These are phyloP conservation scores for Dipodomys stephensi DNA, from an alignment of 2,113 vertebrate genomes.

Conservation along the genomic window DNA sequence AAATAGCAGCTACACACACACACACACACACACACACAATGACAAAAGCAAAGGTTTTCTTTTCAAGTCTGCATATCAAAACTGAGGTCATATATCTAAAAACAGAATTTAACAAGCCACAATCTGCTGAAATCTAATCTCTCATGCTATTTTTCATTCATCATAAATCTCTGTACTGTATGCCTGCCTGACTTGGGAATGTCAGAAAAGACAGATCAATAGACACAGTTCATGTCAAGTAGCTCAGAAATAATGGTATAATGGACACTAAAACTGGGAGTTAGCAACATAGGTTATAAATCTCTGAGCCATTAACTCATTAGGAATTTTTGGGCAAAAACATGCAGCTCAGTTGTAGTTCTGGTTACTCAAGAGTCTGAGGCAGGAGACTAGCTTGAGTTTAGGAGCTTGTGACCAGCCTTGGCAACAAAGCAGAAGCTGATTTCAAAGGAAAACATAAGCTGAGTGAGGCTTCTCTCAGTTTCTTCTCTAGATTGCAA, in stretches of 20 bases:
- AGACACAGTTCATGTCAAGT: background rate
- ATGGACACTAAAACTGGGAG: background rate
- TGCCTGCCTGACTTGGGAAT: background rate
- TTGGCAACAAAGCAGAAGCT: background rate
- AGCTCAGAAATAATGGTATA: background rate
- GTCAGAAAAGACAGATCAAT: background rate
- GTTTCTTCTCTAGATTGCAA: conserved; percentile 21
- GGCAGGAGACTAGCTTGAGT: background rate
- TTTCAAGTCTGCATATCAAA: conserved; percentile 38
- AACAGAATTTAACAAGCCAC: conserved; percentile 47
- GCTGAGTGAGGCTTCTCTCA: background rate
- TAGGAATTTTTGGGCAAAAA: background rate
- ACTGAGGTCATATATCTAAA: conserved; percentile 22
- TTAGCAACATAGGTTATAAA: conserved; percentile 43
- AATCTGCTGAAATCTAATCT: conserved; percentile 40
- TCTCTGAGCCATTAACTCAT: background rate
- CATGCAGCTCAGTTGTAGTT: background rate
- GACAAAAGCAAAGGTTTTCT: conserved; percentile 39
- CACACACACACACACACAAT: background rate
- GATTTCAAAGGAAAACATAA: background rate
- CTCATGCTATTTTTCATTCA: background rate
- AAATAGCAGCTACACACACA: background rate
- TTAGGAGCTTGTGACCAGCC: background rate
- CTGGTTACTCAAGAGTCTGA: background rate
- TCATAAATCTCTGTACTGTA: background rate